Evolutionary conservation across 2,888 invertebrate genomes (phyloP).

Genomic region (Corythucha ciliata): DNA sequence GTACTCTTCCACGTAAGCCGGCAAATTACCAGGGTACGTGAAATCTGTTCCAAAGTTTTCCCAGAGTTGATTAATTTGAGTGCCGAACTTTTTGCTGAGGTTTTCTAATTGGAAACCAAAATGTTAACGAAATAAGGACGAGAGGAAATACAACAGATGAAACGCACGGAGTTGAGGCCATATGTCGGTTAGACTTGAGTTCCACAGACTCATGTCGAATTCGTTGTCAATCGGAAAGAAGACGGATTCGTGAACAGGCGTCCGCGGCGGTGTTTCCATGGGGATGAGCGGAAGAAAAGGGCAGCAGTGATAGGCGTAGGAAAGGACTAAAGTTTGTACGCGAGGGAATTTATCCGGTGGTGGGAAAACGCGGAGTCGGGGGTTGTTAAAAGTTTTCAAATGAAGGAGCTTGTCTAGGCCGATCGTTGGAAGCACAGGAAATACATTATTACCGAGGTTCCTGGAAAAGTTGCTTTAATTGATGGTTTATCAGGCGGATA

Average conservation of each 20-base stretch:
- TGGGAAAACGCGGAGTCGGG: slow-evolving; percentile 75
- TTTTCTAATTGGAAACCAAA: slow-evolving; percentile 54
- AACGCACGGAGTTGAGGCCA: slow-evolving; percentile 74
- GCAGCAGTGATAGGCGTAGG: slow-evolving; percentile 96
- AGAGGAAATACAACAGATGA: neutral
- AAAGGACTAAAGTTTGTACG: slow-evolving; percentile 61
- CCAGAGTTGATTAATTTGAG: slow-evolving; percentile 57
- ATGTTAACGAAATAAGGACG: neutral
- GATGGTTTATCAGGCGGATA: neutral
- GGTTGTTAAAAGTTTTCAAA: slow-evolving; percentile 88
- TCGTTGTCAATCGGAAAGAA: slow-evolving; percentile 60
- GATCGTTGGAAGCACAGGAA: slow-evolving; percentile 68
- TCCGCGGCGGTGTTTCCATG: slow-evolving; percentile 43
- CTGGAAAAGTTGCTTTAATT: slow-evolving; percentile 44
- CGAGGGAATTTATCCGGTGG: slow-evolving; percentile 75
- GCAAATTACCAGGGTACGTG: slow-evolving; percentile 58
- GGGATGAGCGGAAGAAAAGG: slow-evolving; percentile 66
- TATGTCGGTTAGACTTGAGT: slow-evolving; percentile 64
- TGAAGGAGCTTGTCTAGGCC: slow-evolving; percentile 73
- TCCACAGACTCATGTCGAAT: slow-evolving; percentile 69
- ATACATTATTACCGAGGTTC: slow-evolving; percentile 83
- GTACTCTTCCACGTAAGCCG: slow-evolving; percentile 63
- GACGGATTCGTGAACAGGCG: slow-evolving; percentile 53
- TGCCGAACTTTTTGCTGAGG: slow-evolving; percentile 60
- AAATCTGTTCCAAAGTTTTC: slow-evolving; percentile 60